Base-by-base conservation (phyloP, 2,888 invertebrate genomes). In the Metalampra italica region DNA sequence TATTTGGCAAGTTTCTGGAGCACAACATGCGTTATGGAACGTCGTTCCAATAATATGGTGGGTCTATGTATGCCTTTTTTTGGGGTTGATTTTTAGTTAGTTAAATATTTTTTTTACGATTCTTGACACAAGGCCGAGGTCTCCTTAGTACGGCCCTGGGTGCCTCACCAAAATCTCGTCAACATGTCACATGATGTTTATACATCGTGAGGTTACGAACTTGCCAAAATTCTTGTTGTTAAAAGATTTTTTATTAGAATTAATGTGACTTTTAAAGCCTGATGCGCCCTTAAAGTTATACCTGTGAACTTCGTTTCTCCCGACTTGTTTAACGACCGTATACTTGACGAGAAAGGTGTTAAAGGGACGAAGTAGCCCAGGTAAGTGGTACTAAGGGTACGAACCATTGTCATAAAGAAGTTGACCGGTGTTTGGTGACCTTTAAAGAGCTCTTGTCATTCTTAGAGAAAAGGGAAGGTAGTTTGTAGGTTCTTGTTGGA, bases 161-260 rank as follows among this genome's bases (percentile, higher is more conserved):
- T n/a, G 7, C 32, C 9, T 22, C n/a, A 32, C 43, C 36, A 14
- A 29, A 22, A 13, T 29, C 37, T 37, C 45, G 29, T 41, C 46
- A 40, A 41, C 32, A 8, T 37, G 29, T 37, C 34, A 37, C 47
- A 42, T 46, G n/a, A 12, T 29, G 13, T 22, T 11, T 36, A 7
- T 2, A 9, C 8, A 32, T 8, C 8, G 44, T 38, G n/a, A 32
- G 11, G n/a, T 45, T 45, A 45, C 39, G 34, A 29, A 47, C 47
- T 36, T 42, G 13, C 12, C 11, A 49, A 48, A 39, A 49, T 36
- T 49, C 49, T 29, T 49, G 44, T 34, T 40, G 44, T 13, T 45
- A 49, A 40, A 41, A 45, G 40, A 45, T 49, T 49, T 43, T 49
- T 49, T 49, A 49, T 49, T 45, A 49, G 13, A 29, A 45, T 45